Base-by-base conservation (phyloP, 2,113 vertebrate species). In the Nyctibius bracteatus region DNA sequence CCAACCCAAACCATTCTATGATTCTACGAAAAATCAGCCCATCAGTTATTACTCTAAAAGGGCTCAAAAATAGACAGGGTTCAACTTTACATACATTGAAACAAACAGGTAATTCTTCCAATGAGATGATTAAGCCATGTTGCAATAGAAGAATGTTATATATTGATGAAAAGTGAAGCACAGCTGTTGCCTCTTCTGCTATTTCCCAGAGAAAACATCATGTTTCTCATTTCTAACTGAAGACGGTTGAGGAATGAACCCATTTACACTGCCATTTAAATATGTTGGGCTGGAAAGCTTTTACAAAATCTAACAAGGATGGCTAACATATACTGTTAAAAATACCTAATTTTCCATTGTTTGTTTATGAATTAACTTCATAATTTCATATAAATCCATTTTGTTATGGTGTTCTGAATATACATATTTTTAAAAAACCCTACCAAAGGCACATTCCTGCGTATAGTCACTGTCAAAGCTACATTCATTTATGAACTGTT, bases 121-220 rank as follows among this genome's bases (percentile, higher is more conserved):
- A 49, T 19, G 23, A 41, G 49, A 84, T 23, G 43, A n/a, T 23
- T 14, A 71, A 66, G 13, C 10, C 39, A 5, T 6, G 10, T 21
- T 78, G 33, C 44, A 49, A n/a, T 2, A 54, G 55, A 47, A 73
- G 35, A 33, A 17, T 16, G 31, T 37, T 70, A 27, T 12, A 30
- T 12, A 46, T 3, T 31, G 15, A 55, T 14, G 33, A 37, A 61
- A 90, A 82, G 11, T 5, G 21, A 61, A 79, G 65, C 8, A 33
- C 21, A 8, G 1, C 18, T 82, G 16, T 30, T 0, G 0, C 12
- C 8, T 44, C 61, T 73, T 65, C 10, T 15, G 20, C 30, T 44
- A 3, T 27, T 83, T 62, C 28, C 81, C 57, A 54, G 20, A 58
- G 19, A 75, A 89, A 80, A 12, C 22, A 52, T 7, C 3, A 12